These are phyloP conservation scores for Agrypnus murinus DNA, from an alignment of 2,888 invertebrate genomes.

Conservation along the genomic window DNA sequence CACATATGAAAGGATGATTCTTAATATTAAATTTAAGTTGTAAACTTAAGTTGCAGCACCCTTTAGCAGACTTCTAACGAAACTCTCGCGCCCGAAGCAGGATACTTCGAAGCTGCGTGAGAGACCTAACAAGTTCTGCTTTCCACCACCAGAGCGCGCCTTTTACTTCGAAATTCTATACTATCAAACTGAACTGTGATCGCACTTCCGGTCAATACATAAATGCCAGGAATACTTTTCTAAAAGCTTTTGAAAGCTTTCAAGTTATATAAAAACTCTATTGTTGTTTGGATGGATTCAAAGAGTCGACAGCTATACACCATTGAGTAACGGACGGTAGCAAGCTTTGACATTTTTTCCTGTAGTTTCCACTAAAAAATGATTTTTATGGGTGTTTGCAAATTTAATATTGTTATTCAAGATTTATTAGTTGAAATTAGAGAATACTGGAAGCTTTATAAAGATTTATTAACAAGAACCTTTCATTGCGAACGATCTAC, in stretches of 20 bases:
- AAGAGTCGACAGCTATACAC: too few relatives aligned
- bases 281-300: not conserved
- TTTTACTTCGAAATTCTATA: not conserved
- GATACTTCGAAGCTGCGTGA: not conserved
- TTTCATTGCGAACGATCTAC: not conserved
- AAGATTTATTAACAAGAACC: conserved; percentile 11
- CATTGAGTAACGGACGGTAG: too few relatives aligned
- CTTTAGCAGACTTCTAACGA: conserved; percentile 21
- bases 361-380: too few relatives aligned
- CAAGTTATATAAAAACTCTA: conserved; percentile 24
- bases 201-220: conserved; percentile 26
- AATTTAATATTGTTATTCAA: not conserved
- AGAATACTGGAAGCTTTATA: not conserved
- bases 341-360: too few relatives aligned
- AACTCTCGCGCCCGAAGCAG: conserved; percentile 14
- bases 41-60: conserved; percentile 25
- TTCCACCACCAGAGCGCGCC: conserved; percentile 30
- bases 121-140: not conserved
- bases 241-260: conserved; percentile 27
- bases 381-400: too few relatives aligned
- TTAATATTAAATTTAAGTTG: too few relatives aligned
- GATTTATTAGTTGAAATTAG: conserved; percentile 7
- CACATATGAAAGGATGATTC: too few relatives aligned
- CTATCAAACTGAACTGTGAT: not conserved
- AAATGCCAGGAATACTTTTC: conserved; percentile 16